Conservation (phyloP, 2,797 vertebrate species). For the Pangasius sanitwongsei region DNA sequence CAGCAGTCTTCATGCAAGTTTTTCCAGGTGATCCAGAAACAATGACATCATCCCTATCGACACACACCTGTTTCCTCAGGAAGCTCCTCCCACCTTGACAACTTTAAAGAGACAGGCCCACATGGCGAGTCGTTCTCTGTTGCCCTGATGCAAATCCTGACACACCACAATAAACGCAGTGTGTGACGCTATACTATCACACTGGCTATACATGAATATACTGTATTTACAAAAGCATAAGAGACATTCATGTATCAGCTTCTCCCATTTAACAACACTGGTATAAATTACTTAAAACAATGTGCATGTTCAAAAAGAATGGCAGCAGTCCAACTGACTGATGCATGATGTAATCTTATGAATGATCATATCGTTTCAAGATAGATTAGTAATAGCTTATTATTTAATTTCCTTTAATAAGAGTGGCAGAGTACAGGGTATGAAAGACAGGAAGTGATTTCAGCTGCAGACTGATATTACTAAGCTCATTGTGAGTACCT, state of each 20-base stretch:
- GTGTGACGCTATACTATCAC: not conserved
- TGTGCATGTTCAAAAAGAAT: not conserved
- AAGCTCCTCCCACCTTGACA: conserved; percentile 60
- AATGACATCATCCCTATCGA: conserved; percentile 75
- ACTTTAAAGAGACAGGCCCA: conserved; percentile 60
- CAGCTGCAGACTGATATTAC: not conserved
- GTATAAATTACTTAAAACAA: not conserved
- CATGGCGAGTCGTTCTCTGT: not conserved
- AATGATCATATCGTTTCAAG: not conserved
- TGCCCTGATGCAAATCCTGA: not conserved
- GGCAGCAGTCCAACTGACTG: not conserved
- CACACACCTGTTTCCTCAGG: conserved; percentile 75
- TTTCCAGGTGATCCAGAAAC: conserved; percentile 73
- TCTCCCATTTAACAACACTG: not conserved
- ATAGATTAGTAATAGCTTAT: not conserved
- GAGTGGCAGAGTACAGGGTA: not conserved
- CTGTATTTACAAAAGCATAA: not conserved
- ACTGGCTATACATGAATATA: not conserved
- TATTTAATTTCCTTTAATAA: not conserved
- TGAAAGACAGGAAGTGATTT: not conserved
- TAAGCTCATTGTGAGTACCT: not conserved
- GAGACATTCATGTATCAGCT: not conserved
- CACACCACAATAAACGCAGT: not conserved
- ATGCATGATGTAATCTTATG: not conserved
- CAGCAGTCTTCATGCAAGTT: conserved; percentile 48